Evolutionary conservation across 1,140 invertebrate genomes (phyloP), one percentile per base, ranked within the genome.

Genomic region (Magallana gigas): DNA sequence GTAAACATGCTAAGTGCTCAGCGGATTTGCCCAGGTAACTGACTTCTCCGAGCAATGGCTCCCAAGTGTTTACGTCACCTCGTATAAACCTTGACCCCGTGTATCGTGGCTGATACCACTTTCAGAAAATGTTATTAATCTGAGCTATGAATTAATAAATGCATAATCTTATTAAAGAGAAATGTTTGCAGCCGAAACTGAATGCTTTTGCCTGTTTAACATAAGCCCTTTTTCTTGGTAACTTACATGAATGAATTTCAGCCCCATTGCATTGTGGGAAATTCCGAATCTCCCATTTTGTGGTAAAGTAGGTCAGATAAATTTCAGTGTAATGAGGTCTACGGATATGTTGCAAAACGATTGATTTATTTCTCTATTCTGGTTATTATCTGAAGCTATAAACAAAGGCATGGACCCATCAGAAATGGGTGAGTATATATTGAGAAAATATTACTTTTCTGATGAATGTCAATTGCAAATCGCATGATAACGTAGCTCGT

Each of bases 391-490:
- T 76, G 23, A 76, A 76, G 23, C 23, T 8, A 29, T 29, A 76
- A 23, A 58, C 48, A 56, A 80, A 60, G 84, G 57, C 84, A 91
- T 91, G 90, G 90, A 91, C 59, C 89, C 87, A 87, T 89, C 89
- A 59, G 90, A 91, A 16, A 91, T 91, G 90, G 90, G 90, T 91
- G 88, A 88, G 90, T 85, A 68, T 57, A 64, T 29, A 57, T 76
- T 18, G 59, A 12, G 64, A 29, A 3, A 29, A 83, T 86, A 48
- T 11, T 59, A 23, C 18, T 29, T 56, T 60, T 68, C 18, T 1
- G 14, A 8, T 11, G 9, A 18, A n/a, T 48, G 12, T 58, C 64
- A 48, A 11, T 6, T 14, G 18, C 57, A 16, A 9, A 59, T 6
- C 7, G 60, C 18, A n/a, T n/a, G n/a, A 36, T 81, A 57, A 86